Evolutionary conservation across 2,113 vertebrate genomes (phyloP).

Genomic region (Nothobranchius kuhntae): DNA sequence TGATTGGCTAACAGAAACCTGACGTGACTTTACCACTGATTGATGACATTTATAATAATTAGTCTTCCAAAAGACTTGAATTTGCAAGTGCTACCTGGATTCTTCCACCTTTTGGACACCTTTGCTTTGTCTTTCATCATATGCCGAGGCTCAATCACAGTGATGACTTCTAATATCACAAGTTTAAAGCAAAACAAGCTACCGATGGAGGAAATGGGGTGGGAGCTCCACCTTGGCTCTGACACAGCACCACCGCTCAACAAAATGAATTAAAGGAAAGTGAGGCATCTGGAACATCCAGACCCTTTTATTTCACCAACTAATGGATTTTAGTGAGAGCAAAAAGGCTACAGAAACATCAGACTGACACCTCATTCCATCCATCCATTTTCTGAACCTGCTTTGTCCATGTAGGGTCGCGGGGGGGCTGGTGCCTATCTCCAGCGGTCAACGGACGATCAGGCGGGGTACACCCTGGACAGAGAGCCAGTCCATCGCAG

Average conservation of each 20-base stretch:
- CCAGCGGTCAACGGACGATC: no score
- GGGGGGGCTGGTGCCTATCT: no score
- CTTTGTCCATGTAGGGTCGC: no score
- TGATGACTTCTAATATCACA: conserved; percentile 27
- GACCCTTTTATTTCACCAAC: conserved; percentile 12
- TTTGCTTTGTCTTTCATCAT: conserved; percentile 13
- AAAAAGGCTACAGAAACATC: conserved; percentile 7
- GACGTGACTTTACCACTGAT: no score
- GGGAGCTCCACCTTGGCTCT: conserved; percentile 9
- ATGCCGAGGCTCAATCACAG: conserved; percentile 29
- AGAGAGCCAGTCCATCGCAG: no score
- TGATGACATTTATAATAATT: no score
- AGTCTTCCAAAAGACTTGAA: not conserved
- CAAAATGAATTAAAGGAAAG: conserved; percentile 28
- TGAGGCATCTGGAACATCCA: conserved; percentile 21
- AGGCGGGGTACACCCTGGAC: no score
- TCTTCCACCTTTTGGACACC: not conserved
- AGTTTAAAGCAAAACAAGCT: conserved; percentile 46
- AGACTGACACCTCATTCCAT: not conserved
- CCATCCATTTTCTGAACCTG: no score
- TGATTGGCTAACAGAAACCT: no score
- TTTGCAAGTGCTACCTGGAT: not conserved
- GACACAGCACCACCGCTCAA: not conserved
- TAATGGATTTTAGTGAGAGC: conserved; percentile 3
- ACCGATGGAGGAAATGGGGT: conserved; percentile 6